Percentiles rank a stretch among this genome's conserved stretches.
Evolutionary conservation across 2,888 invertebrate species (phyloP).

Genomic region (Spisula solida): DNA sequence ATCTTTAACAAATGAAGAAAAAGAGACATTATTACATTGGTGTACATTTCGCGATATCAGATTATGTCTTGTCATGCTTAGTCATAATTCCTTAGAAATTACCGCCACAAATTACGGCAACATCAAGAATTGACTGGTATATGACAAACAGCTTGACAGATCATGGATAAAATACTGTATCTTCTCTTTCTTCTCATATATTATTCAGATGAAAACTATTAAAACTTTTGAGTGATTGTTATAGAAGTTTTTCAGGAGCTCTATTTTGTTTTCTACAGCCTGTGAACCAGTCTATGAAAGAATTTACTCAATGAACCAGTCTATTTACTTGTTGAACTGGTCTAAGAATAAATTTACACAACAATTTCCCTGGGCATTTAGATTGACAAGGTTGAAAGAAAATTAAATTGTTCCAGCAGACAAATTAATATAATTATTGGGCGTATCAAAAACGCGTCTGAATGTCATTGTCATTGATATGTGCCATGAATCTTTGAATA

Average conservation of each 20-base stretch:
- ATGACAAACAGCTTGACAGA: background rate
- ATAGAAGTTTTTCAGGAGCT: constrained; percentile 46
- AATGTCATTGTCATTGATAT: constrained; percentile 14
- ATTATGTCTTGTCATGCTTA: background rate
- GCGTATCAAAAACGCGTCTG: background rate
- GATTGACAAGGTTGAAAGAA: background rate
- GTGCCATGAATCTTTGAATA: background rate
- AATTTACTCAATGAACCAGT: constrained; percentile 28
- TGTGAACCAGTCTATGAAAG: constrained; percentile 36
- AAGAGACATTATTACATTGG: background rate
- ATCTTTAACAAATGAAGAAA: background rate
- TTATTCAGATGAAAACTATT: constrained; percentile 41
- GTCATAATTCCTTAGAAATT: background rate
- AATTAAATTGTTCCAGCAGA: background rate
- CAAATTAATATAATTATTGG: constrained; percentile 5
- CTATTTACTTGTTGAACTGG: background rate
- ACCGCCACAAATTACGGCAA: background rate
- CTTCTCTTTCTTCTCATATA: constrained; percentile 33
- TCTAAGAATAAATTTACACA: background rate
- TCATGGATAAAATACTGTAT: background rate
- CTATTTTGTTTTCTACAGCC: constrained; percentile 37
- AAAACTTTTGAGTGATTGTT: constrained; percentile 36
- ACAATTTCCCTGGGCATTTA: background rate
- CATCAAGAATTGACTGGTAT: background rate
- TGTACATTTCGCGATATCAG: background rate